phyloP scores from a whole-genome alignment of 2,888 invertebrate species.

The Scaeva pyrastri region DNA sequence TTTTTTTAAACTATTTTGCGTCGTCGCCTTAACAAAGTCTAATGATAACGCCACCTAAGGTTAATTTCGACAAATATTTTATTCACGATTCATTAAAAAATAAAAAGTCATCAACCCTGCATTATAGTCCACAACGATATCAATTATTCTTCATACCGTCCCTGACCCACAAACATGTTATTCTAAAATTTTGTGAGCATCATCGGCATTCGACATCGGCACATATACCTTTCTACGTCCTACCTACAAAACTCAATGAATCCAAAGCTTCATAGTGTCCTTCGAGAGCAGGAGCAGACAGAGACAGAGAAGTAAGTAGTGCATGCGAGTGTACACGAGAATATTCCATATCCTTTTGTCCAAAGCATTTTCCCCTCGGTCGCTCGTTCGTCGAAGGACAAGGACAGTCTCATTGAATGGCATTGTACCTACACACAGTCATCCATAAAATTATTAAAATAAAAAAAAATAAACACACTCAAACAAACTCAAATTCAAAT shows the following conservation, averaged over 20 bases:
- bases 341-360: conserved; percentile 32
- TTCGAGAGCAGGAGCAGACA: conserved; percentile 26
- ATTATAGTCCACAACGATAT: background rate
- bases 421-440: conserved; percentile 52
- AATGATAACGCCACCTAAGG: no score
- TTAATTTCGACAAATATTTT: no score
- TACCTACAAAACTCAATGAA: conserved; percentile 24
- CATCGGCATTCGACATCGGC: background rate
- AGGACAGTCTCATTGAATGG: conserved; percentile 63
- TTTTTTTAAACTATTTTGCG: no score
- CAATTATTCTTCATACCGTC: conserved; percentile 2
- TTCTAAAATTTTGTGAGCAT: conserved; percentile 6
- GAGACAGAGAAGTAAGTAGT: conserved; percentile 3
- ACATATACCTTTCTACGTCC: no score
- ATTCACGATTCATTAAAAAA: no score
- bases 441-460: conserved; percentile 26
- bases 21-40: no score
- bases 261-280: conserved; percentile 52
- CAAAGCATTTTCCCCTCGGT: conserved; percentile 6
- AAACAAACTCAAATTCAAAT: conserved; percentile 9
- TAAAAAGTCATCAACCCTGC: no score
- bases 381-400: conserved; percentile 52
- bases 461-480: background rate
- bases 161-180: background rate
- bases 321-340: background rate